Evolutionary conservation across 2,888 invertebrate species (phyloP), one percentile per base, ranked within the genome.

Genomic region (Pseudeuparius sepicola): DNA sequence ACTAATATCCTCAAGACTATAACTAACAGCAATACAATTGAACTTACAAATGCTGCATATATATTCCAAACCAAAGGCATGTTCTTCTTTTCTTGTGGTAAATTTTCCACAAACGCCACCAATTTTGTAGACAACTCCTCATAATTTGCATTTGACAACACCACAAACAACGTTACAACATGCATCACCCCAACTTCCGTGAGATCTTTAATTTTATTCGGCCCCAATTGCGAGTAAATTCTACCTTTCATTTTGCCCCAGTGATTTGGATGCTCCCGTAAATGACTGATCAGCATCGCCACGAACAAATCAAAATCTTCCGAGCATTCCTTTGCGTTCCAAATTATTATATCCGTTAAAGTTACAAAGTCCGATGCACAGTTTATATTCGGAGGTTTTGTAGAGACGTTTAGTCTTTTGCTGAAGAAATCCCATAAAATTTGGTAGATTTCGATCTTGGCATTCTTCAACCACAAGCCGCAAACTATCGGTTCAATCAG

Each of bases 231-330:
- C 2, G 60, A 59, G 45, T 58, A 63, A 41, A 63, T 59, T 31
- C 61, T 40, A 2, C 61, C 61, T 38, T 59, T 57, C 20, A 63
- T 50, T 46, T 59, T 60, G 3, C 49, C 50, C 61, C 61, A 63
- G 34, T 61, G 60, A 23, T 41, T 34, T 3, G 57, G 60, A 45
- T 58, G 49, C 23, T 49, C 48, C 15, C 31, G 43, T 31, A 63
- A 50, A 46, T 60, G 56, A 32, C 39, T 42, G 3, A 48, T 30
- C 9, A 63, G 40, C 46, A 61, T 49, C 20, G 50, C 51, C 20
- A 60, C 38, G 43, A 59, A 62, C 27, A 53, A 47, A 37, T 57
- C 53, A 44, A 59, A 62, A 31, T 55, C 50, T 23, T 54, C 53
- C n/a, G 42, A 37, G 34, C 49, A 48, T 14, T 48, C 36, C 36